Evolutionary conservation across 1,140 invertebrate genomes (phyloP).

Genomic region (Cylas formicarius): DNA sequence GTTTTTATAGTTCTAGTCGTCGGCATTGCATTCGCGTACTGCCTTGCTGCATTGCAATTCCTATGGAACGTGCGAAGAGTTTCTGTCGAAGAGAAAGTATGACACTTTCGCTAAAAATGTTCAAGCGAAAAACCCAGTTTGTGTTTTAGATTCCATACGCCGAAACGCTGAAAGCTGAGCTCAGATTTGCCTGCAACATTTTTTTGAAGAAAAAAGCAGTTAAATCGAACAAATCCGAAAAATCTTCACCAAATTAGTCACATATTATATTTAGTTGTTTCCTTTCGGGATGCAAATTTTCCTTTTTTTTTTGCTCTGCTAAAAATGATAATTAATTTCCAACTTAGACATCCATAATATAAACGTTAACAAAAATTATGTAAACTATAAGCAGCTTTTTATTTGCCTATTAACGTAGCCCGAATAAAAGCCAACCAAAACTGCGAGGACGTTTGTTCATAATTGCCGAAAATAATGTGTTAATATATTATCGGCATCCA

Average conservation of each 20-base stretch:
- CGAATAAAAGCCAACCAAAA: no score
- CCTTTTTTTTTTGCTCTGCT: no score
- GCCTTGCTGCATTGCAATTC: conserved; percentile 69
- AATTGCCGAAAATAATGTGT: no score
- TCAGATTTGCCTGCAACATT: conserved; percentile 57
- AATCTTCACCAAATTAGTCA: conserved; percentile 16
- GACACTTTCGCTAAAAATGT: neutral
- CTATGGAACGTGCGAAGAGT: conserved; percentile 73
- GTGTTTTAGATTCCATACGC: conserved; percentile 51
- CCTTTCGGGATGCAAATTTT: no score
- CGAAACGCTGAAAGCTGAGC: conserved; percentile 56
- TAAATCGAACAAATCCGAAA: conserved; percentile 25
- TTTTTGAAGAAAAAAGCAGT: conserved; percentile 58
- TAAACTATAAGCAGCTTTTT: no score
- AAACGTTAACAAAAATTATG: no score
- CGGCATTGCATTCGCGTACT: conserved; percentile 57
- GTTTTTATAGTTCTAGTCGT: conserved; percentile 79
- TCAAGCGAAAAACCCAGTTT: neutral
- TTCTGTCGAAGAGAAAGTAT: conserved; percentile 68
- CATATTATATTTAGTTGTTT: no score
- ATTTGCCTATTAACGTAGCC: no score
- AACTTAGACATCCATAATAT: no score
- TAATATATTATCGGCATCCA: no score
- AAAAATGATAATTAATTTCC: no score
- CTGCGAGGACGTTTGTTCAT: no score